Evolutionary conservation across 2,888 invertebrate species (phyloP).

Genomic region (Pediacus dermestoides): DNA sequence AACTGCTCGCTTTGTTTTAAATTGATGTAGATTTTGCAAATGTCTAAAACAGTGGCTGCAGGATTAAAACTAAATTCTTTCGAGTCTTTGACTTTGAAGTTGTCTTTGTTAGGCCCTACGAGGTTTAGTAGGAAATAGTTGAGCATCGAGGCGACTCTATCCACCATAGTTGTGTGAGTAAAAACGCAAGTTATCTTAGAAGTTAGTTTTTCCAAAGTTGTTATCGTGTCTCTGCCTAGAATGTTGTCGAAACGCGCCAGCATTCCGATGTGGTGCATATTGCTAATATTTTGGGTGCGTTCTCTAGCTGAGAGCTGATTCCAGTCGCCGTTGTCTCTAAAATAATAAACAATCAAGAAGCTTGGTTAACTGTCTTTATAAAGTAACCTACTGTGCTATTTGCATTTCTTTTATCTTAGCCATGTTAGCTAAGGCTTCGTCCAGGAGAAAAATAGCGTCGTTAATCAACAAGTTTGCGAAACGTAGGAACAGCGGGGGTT

Average conservation of each 20-base stretch:
- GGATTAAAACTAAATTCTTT: conserved; percentile 92
- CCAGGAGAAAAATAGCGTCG: conserved; percentile 92
- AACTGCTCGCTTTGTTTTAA: conserved; percentile 72
- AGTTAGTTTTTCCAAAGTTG: conserved; percentile 74
- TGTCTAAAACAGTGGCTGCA: conserved; percentile 81
- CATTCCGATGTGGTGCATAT: conserved; percentile 74
- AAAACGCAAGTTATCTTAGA: conserved; percentile 77
- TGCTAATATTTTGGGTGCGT: conserved; percentile 68
- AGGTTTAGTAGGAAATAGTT: conserved; percentile 89
- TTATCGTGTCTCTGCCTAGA: conserved; percentile 83
- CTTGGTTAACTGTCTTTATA: not conserved
- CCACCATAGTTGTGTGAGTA: conserved; percentile 87
- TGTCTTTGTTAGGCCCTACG: conserved; percentile 88
- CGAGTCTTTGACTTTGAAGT: conserved; percentile 85
- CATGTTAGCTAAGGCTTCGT: conserved; percentile 88
- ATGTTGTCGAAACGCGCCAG: conserved; percentile 90
- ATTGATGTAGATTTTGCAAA: conserved; percentile 88
- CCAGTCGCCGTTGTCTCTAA: conserved; percentile 74
- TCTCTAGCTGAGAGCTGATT: conserved; percentile 64
- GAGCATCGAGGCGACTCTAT: conserved; percentile 90
- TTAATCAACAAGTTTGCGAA: conserved; percentile 97
- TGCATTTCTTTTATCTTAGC: conserved; percentile 82
- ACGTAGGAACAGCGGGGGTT: conserved; percentile 87
- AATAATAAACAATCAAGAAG: too few species aligned
- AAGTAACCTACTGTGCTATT: conserved; percentile 59